Evolutionary conservation across 2,113 vertebrate species (phyloP).

Genomic region (Ramphastos sulfuratus): DNA sequence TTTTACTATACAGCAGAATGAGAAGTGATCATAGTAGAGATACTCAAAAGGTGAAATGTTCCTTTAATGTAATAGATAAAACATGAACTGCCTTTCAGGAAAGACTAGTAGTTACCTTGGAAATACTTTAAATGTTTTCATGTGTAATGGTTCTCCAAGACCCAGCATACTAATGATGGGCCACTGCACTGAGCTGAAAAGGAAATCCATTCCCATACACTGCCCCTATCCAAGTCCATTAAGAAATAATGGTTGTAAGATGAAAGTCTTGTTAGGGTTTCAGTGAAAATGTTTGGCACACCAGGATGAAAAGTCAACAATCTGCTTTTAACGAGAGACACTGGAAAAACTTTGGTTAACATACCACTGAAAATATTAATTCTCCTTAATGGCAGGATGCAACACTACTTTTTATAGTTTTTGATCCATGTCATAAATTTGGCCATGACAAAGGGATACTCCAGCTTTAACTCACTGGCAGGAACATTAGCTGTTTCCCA

Average conservation of each 20-base stretch:
- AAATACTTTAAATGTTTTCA: conserved; percentile 78
- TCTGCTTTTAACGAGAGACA: conserved; percentile 82
- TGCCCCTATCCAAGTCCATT: conserved; percentile 79
- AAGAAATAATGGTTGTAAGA: conserved; percentile 82
- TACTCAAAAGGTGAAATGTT: conserved; percentile 58
- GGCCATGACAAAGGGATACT: conserved; percentile 78
- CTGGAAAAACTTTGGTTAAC: conserved; percentile 80
- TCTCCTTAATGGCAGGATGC: conserved; percentile 82
- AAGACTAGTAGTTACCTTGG: conserved; percentile 70
- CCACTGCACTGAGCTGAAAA: conserved; percentile 67
- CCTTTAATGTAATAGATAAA: conserved; percentile 72
- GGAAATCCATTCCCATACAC: conserved; percentile 71
- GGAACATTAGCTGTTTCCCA: conserved; percentile 71
- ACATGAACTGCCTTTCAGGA: conserved; percentile 71
- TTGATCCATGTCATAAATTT: conserved; percentile 83
- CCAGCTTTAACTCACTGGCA: conserved; percentile 74
- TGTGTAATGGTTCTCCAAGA: conserved; percentile 75
- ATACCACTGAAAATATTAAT: conserved; percentile 82
- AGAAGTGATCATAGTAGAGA: conserved; percentile 53
- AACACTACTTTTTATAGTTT: conserved; percentile 80
- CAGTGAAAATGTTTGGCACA: conserved; percentile 82
- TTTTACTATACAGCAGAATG: conserved; percentile 62
- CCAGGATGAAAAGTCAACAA: conserved; percentile 79
- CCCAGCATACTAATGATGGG: conserved; percentile 70
- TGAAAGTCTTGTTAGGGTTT: conserved; percentile 80